Conservation (phyloP, 2,888 invertebrate genomes). For the Notodonta ziczac region DNA sequence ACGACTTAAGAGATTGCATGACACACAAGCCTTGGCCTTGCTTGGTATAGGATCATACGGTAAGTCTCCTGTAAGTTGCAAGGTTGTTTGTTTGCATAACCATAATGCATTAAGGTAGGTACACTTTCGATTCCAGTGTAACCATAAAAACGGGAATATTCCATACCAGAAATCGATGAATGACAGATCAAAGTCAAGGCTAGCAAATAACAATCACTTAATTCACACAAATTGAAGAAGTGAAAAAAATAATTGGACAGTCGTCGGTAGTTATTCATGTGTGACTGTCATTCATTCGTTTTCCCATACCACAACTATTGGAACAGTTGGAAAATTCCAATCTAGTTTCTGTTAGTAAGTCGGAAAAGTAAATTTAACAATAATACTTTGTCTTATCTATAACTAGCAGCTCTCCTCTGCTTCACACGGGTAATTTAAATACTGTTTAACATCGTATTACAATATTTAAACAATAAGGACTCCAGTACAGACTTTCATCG, state of each 20-base stretch:
- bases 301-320: constrained; percentile 28
- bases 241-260: constrained; percentile 64
- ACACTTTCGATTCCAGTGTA: not conserved
- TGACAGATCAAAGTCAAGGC: constrained; percentile 60
- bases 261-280: constrained; percentile 54
- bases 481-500: no score
- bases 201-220: constrained; percentile 65
- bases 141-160: constrained; percentile 19
- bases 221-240: constrained; percentile 55
- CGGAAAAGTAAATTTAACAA: no score
- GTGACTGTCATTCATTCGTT: constrained; percentile 47
- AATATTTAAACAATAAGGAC: no score
- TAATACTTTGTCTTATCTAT: not conserved
- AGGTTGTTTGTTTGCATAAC: no score
- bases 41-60: no score
- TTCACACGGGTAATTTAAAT: no score
- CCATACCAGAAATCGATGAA: constrained; percentile 60
- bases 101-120: not conserved
- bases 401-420: no score
- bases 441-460: no score
- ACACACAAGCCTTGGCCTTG: no score
- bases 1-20: no score
- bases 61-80: no score
- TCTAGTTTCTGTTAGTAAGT: not conserved
- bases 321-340: constrained; percentile 17